Percentiles rank a stretch among this genome's conserved stretches.
phyloP scores from a whole-genome alignment of 2,113 vertebrate genomes.

The Sinosuthora webbiana region DNA sequence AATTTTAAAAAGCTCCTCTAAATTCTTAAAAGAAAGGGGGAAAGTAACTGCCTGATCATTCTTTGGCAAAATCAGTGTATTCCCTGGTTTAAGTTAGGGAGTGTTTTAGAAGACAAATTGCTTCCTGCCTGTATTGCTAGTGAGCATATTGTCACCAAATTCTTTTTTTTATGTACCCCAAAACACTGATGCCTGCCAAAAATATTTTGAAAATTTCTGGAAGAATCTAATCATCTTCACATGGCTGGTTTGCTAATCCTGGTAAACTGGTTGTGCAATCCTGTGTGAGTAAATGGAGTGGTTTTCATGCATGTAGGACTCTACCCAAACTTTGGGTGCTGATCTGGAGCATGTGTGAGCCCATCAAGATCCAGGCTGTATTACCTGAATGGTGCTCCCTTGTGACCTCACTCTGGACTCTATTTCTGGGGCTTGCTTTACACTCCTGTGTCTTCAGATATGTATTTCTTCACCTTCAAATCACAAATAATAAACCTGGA shows the following conservation, averaged over 20 bases:
- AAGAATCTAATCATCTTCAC: background rate
- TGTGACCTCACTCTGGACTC: background rate
- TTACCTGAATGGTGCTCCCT: background rate
- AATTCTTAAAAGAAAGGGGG: background rate
- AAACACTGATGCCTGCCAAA: conserved; percentile 1
- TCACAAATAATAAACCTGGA: background rate
- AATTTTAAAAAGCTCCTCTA: background rate
- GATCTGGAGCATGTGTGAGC: background rate
- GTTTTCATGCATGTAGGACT: background rate
- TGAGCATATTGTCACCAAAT: background rate
- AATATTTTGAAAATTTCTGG: background rate
- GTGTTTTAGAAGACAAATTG: background rate
- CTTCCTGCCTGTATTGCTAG: background rate
- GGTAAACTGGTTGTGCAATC: background rate
- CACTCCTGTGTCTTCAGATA: background rate
- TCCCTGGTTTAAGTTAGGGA: background rate
- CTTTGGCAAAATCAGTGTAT: background rate
- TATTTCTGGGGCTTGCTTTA: background rate
- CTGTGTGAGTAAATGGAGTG: background rate
- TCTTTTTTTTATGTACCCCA: background rate
- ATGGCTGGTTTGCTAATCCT: background rate
- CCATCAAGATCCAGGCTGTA: background rate
- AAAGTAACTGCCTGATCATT: background rate
- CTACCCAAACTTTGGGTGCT: background rate
- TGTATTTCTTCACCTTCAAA: background rate